Conservation (phyloP, 1,140 invertebrate species). For the Campoletis sonorensis region DNA sequence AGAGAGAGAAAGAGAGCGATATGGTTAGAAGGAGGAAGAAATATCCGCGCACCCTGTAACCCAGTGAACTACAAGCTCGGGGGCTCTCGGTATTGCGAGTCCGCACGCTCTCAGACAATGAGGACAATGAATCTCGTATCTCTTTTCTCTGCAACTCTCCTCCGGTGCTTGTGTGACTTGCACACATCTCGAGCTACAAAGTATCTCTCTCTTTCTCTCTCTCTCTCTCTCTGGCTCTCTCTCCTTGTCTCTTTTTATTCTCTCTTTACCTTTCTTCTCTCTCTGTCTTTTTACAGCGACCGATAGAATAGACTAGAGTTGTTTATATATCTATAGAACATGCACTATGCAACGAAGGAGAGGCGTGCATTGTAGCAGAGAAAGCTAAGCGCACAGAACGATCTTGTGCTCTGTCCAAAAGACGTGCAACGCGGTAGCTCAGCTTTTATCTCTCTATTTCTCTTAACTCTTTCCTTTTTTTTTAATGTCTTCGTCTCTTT, state of each 20-base stretch:
- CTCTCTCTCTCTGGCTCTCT: neutral
- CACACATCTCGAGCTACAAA: neutral
- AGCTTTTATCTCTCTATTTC: slow-evolving; percentile 29
- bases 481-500: neutral
- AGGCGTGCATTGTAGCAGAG: slow-evolving; percentile 24
- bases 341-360: slow-evolving; percentile 31
- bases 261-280: neutral
- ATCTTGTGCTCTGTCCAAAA: slow-evolving; percentile 4
- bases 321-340: neutral
- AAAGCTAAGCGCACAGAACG: slow-evolving; percentile 18
- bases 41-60: slow-evolving; percentile 41
- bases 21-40: neutral
- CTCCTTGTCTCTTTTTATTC: too few relatives aligned
- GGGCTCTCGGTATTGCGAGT: neutral
- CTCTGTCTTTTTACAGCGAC: neutral
- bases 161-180: slow-evolving; percentile 24
- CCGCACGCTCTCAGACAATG: slow-evolving; percentile 37
- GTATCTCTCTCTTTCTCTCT: neutral
- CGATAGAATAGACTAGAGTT: neutral
- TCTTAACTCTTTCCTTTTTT: slow-evolving; percentile 9
- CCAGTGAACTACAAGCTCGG: slow-evolving; percentile 42
- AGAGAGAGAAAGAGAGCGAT: neutral
- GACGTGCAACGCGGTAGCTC: slow-evolving; percentile 22
- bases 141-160: neutral
- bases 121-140: slow-evolving; percentile 43